Evolutionary conservation across 2,113 vertebrate genomes (phyloP).

Genomic region (Lepisosteus oculatus): DNA sequence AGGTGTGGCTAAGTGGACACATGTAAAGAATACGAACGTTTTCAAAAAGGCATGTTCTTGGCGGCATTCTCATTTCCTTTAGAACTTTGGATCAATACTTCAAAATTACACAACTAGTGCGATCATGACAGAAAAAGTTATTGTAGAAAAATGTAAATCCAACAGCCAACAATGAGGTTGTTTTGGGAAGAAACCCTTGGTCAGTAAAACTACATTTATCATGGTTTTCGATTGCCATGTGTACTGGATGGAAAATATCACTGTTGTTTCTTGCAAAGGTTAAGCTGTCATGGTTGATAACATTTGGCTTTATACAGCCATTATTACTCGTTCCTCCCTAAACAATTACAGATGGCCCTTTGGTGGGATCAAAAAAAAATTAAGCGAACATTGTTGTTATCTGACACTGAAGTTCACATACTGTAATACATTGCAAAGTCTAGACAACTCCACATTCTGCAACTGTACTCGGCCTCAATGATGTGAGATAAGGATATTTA

Average conservation of each 20-base stretch:
- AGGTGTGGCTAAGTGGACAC: no score
- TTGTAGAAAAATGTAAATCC: not conserved
- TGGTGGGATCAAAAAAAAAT: not conserved
- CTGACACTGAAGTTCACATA: no score
- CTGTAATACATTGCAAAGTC: no score
- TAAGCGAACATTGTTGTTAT: no score
- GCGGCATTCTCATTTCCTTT: no score
- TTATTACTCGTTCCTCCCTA: not conserved
- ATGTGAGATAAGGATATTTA: no score
- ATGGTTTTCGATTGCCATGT: not conserved
- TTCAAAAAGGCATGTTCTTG: no score
- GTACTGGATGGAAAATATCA: not conserved
- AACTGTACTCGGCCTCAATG: no score
- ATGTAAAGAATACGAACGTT: no score
- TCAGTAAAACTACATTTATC: not conserved
- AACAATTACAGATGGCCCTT: not conserved
- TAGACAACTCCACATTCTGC: no score
- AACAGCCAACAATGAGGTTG: not conserved
- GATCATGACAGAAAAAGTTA: slow-evolving; percentile 3
- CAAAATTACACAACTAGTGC: slow-evolving; percentile 8
- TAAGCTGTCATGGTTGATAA: not conserved
- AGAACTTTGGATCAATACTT: no score
- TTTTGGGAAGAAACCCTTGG: not conserved
- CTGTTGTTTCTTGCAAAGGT: not conserved
- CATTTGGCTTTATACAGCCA: not conserved